phyloP scores from a whole-genome alignment of 2,797 vertebrate genomes.

The Poliocrania exsul region DNA sequence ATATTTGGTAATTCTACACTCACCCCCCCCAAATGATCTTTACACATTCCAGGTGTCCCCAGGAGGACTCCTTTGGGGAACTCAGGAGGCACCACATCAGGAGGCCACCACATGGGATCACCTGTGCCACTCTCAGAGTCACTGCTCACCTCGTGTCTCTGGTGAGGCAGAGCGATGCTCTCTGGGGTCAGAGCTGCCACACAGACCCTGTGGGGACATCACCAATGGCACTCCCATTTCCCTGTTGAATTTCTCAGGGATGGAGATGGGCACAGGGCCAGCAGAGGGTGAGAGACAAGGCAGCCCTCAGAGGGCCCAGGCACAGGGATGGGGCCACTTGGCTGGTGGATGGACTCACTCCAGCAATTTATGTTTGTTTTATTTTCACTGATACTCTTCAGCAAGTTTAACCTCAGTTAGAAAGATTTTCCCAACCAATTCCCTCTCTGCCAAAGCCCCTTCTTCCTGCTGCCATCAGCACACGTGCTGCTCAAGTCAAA shows the following conservation, averaged over 20 bases:
- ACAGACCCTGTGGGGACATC: neutral
- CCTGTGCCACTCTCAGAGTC: rapidly evolving
- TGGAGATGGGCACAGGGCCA: neutral
- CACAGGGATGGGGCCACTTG: rapidly evolving
- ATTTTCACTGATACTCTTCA: neutral
- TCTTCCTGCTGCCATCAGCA: neutral
- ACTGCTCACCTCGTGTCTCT: neutral
- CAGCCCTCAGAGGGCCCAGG: neutral
- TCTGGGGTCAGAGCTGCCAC: neutral
- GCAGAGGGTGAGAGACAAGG: neutral
- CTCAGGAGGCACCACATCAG: neutral
- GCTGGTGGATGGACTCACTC: rapidly evolving
- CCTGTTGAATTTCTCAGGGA: neutral
- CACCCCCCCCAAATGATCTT: neutral
- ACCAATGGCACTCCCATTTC: neutral
- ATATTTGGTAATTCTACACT: neutral
- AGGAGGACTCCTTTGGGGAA: neutral
- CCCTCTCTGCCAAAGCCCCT: neutral
- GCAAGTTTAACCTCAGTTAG: neutral
- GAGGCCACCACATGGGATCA: neutral
- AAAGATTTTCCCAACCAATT: neutral
- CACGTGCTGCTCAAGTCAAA: neutral
- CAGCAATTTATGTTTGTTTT: neutral
- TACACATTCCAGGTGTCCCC: neutral
- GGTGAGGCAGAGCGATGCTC: rapidly evolving